Percentiles rank a stretch among this genome's conserved stretches.
These are phyloP conservation scores for Chymomyza caudatula DNA, from an alignment of 2,888 invertebrate genomes.

Conservation along the genomic window DNA sequence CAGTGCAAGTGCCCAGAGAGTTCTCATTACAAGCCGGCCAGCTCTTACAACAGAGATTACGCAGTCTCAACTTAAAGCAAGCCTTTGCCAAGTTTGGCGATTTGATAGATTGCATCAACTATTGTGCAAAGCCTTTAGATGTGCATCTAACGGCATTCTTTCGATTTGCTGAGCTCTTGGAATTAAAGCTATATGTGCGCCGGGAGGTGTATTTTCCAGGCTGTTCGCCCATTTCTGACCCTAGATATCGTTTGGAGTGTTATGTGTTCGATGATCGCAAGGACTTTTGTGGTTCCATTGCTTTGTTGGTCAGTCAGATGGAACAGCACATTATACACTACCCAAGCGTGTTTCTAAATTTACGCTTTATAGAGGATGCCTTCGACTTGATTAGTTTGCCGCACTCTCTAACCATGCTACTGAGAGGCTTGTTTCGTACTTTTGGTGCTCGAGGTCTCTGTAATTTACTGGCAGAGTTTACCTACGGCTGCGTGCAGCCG, in stretches of 20 bases:
- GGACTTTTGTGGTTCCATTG: conserved; percentile 14
- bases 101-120: conserved; percentile 15
- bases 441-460: background rate
- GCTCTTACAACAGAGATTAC: background rate
- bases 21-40: conserved; percentile 6
- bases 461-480: conserved; percentile 4
- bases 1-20: background rate
- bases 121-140: background rate
- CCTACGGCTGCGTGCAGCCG: background rate
- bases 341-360: background rate
- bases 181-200: conserved; percentile 18
- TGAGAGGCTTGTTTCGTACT: background rate
- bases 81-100: conserved; percentile 13
- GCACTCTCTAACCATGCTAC: background rate
- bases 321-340: background rate
- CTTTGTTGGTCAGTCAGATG: background rate
- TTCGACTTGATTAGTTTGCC: conserved; percentile 16
- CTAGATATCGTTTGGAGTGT: conserved; percentile 24
- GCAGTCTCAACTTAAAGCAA: background rate
- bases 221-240: fast-evolving
- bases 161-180: conserved; percentile 12
- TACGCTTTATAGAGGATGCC: conserved; percentile 8
- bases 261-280: conserved; percentile 20
- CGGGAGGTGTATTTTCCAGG: background rate
- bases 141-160: conserved; percentile 18